phyloP scores from a whole-genome alignment of 1,140 invertebrate species.

The Calliopsis andreniformis region DNA sequence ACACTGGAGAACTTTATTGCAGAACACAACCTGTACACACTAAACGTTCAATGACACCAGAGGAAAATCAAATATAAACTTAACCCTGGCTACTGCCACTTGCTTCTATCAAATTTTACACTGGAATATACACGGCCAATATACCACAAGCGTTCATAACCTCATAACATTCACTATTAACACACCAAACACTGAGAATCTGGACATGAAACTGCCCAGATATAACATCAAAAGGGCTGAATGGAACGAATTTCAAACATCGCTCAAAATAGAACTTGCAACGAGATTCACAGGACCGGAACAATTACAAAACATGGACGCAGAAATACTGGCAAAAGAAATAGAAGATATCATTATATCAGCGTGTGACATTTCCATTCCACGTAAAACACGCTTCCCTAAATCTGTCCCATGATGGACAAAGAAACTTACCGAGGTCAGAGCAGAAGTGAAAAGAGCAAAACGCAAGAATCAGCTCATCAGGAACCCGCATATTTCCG shows the following conservation, averaged over 20 bases:
- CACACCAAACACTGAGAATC: no score
- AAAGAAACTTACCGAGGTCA: no score
- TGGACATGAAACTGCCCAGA: constrained; percentile 41
- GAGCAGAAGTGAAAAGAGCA: no score
- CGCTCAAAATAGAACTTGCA: no score
- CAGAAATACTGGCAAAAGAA: neutral
- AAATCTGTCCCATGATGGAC: constrained; percentile 51
- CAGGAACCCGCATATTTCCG: no score
- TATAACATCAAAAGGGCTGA: no score
- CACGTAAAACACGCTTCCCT: neutral
- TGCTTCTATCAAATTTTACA: neutral
- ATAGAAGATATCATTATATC: neutral
- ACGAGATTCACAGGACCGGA: neutral
- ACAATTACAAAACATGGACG: neutral
- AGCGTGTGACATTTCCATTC: constrained; percentile 19
- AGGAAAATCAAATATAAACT: no score
- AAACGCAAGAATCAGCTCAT: no score
- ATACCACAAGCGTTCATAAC: no score
- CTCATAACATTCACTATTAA: no score
- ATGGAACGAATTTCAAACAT: constrained; percentile 39
- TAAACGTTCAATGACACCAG: neutral
- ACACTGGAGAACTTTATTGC: constrained; percentile 24
- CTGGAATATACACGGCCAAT: neutral
- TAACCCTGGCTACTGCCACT: constrained; percentile 13
- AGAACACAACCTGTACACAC: neutral